Conservation (phyloP, 2,113 vertebrate species). For the Addax nasomaculatus region DNA sequence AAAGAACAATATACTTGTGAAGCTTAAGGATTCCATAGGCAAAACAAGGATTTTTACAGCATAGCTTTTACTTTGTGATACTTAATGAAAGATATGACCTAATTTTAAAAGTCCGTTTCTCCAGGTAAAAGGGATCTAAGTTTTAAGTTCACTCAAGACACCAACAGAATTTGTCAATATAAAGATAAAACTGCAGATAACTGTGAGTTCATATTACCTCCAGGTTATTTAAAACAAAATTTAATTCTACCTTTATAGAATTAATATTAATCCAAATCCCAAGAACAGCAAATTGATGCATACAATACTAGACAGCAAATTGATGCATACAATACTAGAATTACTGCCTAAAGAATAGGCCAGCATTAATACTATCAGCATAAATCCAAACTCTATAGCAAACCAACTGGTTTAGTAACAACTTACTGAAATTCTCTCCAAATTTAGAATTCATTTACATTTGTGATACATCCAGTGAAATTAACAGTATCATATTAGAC, state of each 20-base stretch:
- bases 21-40: background rate
- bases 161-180: background rate
- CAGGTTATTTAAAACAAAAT: background rate
- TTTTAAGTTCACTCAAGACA: background rate
- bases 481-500: background rate
- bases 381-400: background rate
- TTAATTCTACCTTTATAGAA: background rate
- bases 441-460: background rate
- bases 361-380: background rate
- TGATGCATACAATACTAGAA: background rate
- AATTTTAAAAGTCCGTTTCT: background rate
- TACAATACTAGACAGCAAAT: background rate
- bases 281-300: slow-evolving; percentile 10
- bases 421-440: background rate
- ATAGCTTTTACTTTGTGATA: background rate
- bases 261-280: background rate
- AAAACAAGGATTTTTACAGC: background rate
- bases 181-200: background rate
- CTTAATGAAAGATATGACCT: background rate
- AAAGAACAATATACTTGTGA: background rate
- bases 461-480: background rate
- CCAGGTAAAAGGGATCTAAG: background rate
- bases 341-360: background rate
- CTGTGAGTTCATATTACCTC: background rate
- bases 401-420: background rate